Evolutionary conservation across 2,888 invertebrate species (phyloP).

Genomic region (Eilema caniola): DNA sequence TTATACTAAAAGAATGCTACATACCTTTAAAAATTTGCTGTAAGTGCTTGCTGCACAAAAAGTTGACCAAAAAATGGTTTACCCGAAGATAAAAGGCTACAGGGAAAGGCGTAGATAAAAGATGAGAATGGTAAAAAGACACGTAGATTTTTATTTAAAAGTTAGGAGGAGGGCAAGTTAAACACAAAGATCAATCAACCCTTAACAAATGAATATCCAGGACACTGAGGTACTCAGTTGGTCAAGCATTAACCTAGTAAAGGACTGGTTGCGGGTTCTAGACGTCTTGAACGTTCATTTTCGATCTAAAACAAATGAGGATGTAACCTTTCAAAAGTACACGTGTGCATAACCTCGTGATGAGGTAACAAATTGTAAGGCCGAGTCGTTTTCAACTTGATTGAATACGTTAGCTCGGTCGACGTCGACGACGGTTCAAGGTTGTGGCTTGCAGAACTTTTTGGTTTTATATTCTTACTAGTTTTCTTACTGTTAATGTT

Average conservation of each 20-base stretch:
- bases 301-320: no score
- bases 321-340: no score
- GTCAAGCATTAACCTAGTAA: no score
- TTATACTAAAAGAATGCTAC: background rate
- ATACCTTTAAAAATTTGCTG: background rate
- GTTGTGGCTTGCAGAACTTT: conserved; percentile 24
- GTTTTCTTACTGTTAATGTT: background rate
- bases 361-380: conserved; percentile 30
- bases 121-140: no score
- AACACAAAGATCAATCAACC: no score
- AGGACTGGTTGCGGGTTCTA: no score
- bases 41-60: background rate
- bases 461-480: conserved; percentile 10
- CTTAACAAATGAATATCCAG: no score
- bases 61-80: background rate
- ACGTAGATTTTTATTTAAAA: no score
- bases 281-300: no score
- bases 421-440: conserved; percentile 44
- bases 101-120: no score
- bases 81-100: background rate
- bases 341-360: conserved; percentile 20
- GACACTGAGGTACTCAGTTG: no score
- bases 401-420: conserved; percentile 44
- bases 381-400: conserved; percentile 45
- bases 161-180: no score